Base-by-base conservation (phyloP, 2,797 vertebrate genomes). In the Lindbergichthys nudifrons region DNA sequence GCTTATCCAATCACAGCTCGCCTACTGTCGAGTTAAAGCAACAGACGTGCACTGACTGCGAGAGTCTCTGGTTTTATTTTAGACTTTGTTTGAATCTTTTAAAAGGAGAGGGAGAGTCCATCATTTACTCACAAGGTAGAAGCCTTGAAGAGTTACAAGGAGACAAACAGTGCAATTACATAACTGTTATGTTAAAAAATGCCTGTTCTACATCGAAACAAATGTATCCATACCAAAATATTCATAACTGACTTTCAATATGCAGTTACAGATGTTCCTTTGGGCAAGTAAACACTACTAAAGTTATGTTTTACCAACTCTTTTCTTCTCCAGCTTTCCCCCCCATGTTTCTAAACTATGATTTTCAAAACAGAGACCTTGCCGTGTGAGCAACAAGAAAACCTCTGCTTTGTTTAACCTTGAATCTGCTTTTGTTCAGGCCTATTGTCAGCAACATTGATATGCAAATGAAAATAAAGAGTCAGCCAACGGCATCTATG, bases 391-490 rank as follows among this genome's bases (percentile, higher is more conserved):
- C 60, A 30, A 30, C 26, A 58, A 73, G 39, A 47, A 61, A 66
- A 61, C 26, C 58, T 77, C 54, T 41, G 70, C 74, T 84, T 79
- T 62, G 48, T 66, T 65, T 68, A 74, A 90, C 82, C 78, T 87
- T 91, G 70, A 90, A 77, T 64, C 52, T 43, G 58, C 70, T 13
- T 76, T 88, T 83, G 73, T 86, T 65, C 50, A 3, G 0, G 15
- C 36, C 83, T 9, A 53, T 80, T 80, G 80, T 84, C 65, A 56
- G 73, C 52, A 26, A 56, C 80, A 90, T 89, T 92, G 76, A 87
- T 48, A 90, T 91, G 87, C 75, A 83, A 93, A 93, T 90, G 67
- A 12, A 9, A 14, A 43, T 54, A n/a, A 26, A 15, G 56, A 67
- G 74, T 46, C 69, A 46, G 67, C 71, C 73, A 32, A 60, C 30